Percentiles rank a stretch among this genome's conserved stretches.
These are phyloP conservation scores for Gerris lacustris DNA, from an alignment of 2,888 invertebrate species.

Conservation along the genomic window DNA sequence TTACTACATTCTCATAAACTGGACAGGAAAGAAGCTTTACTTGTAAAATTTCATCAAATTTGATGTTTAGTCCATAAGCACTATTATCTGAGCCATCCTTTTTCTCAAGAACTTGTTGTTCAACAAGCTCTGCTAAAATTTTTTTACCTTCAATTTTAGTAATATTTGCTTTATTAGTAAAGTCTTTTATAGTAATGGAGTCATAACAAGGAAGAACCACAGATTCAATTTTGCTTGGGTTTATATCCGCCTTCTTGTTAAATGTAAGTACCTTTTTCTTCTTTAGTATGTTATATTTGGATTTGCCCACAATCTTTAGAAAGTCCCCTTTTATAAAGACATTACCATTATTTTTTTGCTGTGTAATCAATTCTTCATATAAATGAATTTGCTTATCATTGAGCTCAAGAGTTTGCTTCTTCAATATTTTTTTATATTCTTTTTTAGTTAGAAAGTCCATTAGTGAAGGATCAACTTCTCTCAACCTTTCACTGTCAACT, in stretches of 20 bases:
- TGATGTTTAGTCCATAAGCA: neutral
- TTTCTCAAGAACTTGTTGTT: too few relatives aligned
- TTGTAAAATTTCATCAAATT: neutral
- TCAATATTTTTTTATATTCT: neutral
- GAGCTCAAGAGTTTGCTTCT: constrained; percentile 17
- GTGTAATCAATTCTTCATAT: neutral
- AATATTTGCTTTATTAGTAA: constrained; percentile 14
- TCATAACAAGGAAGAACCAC: constrained; percentile 22
- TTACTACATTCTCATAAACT: constrained; percentile 2
- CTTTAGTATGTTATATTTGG: neutral
- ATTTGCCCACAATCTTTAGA: neutral
- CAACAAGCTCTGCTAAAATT: neutral
- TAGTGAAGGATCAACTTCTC: constrained; percentile 17
- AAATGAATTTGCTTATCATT: neutral
- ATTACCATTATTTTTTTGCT: too few relatives aligned
- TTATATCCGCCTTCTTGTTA: constrained; percentile 8
- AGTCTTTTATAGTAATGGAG: constrained; percentile 23
- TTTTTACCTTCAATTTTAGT: neutral
- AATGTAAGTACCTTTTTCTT: neutral
- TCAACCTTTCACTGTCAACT: constrained; percentile 18
- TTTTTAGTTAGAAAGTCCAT: neutral
- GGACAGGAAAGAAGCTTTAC: neutral
- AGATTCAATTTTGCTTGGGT: constrained; percentile 14
- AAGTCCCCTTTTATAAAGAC: neutral
- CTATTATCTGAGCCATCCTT: neutral